A percentile compares a stretch with the other conserved stretches of the same genome.
Conservation (phyloP, 1,140 invertebrate species). For the Drosophila erecta region DNA sequence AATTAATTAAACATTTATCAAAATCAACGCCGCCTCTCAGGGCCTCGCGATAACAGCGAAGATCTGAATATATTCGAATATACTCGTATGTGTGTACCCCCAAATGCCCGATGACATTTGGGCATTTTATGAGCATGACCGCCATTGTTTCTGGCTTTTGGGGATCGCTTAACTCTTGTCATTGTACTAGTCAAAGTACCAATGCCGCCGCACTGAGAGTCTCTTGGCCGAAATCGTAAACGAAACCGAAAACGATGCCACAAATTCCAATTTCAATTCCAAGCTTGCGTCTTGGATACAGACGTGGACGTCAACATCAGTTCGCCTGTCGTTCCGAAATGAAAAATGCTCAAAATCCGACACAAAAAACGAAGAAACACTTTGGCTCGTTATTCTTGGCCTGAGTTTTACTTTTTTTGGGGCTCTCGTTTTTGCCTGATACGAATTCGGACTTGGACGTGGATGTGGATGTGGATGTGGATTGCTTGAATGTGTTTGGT, state of each 20-base stretch:
- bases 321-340: slow-evolving; percentile 77
- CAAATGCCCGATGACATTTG: slow-evolving; percentile 59
- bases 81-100: not conserved
- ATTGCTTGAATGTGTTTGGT: slow-evolving; percentile 40
- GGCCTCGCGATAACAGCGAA: slow-evolving; percentile 40
- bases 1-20: slow-evolving; percentile 84
- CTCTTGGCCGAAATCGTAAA: slow-evolving; percentile 36
- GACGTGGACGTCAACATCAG: slow-evolving; percentile 76
- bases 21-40: slow-evolving; percentile 74
- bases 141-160: slow-evolving; percentile 49
- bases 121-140: slow-evolving; percentile 64
- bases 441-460: slow-evolving; percentile 43
- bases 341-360: slow-evolving; percentile 71
- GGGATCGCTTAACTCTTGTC: slow-evolving; percentile 48
- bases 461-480: slow-evolving; percentile 12
- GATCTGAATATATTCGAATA: slow-evolving; percentile 5
- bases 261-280: slow-evolving; percentile 62
- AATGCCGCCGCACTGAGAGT: slow-evolving; percentile 36
- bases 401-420: slow-evolving; percentile 44
- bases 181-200: slow-evolving; percentile 61
- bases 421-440: slow-evolving; percentile 41
- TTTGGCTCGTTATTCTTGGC: slow-evolving; percentile 72
- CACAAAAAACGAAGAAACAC: slow-evolving; percentile 61
- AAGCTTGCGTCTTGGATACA: slow-evolving; percentile 51
- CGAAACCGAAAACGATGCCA: slow-evolving; percentile 54